Evolutionary conservation across 2,888 invertebrate species (phyloP).

Genomic region (Ichneumoninae sp.): DNA sequence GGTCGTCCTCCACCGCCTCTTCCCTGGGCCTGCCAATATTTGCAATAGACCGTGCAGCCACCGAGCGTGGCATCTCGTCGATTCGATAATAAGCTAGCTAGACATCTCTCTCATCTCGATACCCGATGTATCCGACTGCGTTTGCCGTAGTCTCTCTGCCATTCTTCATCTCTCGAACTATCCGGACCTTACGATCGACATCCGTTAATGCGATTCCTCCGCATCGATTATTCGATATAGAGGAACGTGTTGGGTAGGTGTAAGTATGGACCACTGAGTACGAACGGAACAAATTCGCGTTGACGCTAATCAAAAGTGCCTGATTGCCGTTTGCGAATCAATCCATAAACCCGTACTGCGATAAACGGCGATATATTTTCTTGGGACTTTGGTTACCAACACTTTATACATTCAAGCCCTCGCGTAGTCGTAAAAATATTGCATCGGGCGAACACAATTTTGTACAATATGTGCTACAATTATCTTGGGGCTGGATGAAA

Average conservation of each 20-base stretch:
- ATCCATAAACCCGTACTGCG: not conserved
- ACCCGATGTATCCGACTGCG: constrained; percentile 16
- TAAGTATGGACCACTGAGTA: not conserved
- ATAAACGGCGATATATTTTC: too few species aligned
- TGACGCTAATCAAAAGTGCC: constrained; percentile 11
- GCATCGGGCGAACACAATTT: not conserved
- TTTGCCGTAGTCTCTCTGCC: constrained; percentile 20
- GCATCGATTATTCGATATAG: constrained; percentile 42
- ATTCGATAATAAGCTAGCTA: constrained; percentile 81
- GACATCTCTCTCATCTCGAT: constrained; percentile 27
- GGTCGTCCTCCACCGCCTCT: constrained; percentile 77
- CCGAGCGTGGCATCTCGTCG: constrained; percentile 64
- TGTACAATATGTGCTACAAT: not conserved
- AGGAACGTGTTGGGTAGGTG: constrained; percentile 1
- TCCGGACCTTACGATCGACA: constrained; percentile 42
- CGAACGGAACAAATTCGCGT: constrained; percentile 13
- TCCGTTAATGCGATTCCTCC: constrained; percentile 44
- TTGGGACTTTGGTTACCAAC: too few species aligned
- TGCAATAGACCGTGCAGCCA: constrained; percentile 76
- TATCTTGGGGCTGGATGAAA: constrained; percentile 26
- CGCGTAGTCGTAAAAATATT: not conserved
- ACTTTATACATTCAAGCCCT: not conserved
- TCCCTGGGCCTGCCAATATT: constrained; percentile 82
- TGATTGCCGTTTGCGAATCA: not conserved
- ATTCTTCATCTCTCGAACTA: constrained; percentile 1